A percentile compares a stretch with the other conserved stretches of the same genome.
These are phyloP conservation scores for Ypsolopha scabrella DNA, from an alignment of 2,888 invertebrate species.

Conservation along the genomic window DNA sequence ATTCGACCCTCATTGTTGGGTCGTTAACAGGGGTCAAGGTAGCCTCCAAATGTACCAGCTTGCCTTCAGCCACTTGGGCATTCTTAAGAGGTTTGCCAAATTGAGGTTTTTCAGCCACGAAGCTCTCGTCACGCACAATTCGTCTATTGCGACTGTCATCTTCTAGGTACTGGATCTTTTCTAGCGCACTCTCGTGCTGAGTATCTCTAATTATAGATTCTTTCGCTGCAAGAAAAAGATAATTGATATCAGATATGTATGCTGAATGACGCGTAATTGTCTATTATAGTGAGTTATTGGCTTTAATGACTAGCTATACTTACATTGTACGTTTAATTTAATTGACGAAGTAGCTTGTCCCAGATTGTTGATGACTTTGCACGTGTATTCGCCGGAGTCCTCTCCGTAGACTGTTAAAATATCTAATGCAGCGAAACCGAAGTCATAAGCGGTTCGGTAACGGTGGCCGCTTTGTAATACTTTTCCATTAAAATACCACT, in stretches of 20 bases:
- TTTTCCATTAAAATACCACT: slow-evolving; percentile 95
- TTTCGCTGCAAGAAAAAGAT: slow-evolving; percentile 70
- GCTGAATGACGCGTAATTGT: no score
- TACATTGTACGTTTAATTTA: slow-evolving; percentile 83
- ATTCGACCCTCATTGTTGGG: slow-evolving; percentile 98
- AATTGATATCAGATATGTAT: slow-evolving; percentile 2
- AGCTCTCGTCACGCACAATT: slow-evolving; percentile 78
- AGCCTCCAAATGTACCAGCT: slow-evolving; percentile 91
- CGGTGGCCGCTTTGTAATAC: slow-evolving; percentile 90
- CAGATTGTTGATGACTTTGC: slow-evolving; percentile 86
- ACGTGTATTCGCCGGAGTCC: slow-evolving; percentile 94
- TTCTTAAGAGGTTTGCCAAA: slow-evolving; percentile 91
- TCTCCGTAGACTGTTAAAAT: slow-evolving; percentile 93
- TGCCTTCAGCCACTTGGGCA: slow-evolving; percentile 87
- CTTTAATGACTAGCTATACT: slow-evolving; percentile 37
- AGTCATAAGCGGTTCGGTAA: slow-evolving; percentile 94
- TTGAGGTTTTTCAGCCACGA: slow-evolving; percentile 86
- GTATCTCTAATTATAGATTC: slow-evolving; percentile 89
- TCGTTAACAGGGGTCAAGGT: slow-evolving; percentile 97
- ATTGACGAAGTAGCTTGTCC: slow-evolving; percentile 88
- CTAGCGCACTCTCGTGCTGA: slow-evolving; percentile 91
- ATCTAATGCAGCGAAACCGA: slow-evolving; percentile 97
- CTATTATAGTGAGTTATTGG: no score
- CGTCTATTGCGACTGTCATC: slow-evolving; percentile 83
- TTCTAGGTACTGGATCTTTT: slow-evolving; percentile 93